Percentiles rank a stretch among this genome's conserved stretches.
Conservation (phyloP, 1,140 invertebrate genomes). For the Microplitis mediator region DNA sequence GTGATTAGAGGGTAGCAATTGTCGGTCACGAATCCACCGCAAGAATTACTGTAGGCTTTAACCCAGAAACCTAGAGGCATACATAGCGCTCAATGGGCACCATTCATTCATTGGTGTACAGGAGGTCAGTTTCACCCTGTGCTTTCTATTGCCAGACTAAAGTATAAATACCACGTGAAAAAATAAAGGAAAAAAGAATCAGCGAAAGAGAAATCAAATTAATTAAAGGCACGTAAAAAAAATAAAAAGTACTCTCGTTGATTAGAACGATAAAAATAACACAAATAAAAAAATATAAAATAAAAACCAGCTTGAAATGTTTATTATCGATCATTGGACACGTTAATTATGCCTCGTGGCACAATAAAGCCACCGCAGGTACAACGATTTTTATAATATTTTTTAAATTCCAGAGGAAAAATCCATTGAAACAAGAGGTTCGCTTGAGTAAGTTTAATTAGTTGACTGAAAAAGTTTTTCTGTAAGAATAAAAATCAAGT, state of each 20-base stretch:
- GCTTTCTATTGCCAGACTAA: constrained; percentile 46
- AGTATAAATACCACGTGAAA: background rate
- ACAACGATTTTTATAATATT: background rate
- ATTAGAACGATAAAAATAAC: no score
- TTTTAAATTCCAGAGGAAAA: background rate
- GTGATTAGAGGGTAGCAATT: background rate
- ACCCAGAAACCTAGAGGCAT: constrained; percentile 12
- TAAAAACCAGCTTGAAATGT: background rate
- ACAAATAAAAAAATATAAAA: no score
- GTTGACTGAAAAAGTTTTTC: no score
- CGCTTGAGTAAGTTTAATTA: no score
- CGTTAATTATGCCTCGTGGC: no score
- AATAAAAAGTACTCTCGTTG: constrained; percentile 1
- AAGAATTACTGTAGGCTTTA: constrained; percentile 8
- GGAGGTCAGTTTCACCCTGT: constrained; percentile 50
- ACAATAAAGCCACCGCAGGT: background rate
- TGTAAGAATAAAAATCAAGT: no score
- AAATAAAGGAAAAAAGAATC: background rate
- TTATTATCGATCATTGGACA: background rate
- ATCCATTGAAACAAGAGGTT: no score
- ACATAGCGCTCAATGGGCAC: constrained; percentile 47
- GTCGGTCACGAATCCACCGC: background rate
- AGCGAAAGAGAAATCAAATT: background rate
- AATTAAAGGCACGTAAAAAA: background rate
- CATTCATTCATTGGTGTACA: constrained; percentile 50